A percentile compares a stretch with the other conserved stretches of the same genome.
Conservation (phyloP, 1,140 invertebrate species). For the Pentalonia nigronervosa region DNA sequence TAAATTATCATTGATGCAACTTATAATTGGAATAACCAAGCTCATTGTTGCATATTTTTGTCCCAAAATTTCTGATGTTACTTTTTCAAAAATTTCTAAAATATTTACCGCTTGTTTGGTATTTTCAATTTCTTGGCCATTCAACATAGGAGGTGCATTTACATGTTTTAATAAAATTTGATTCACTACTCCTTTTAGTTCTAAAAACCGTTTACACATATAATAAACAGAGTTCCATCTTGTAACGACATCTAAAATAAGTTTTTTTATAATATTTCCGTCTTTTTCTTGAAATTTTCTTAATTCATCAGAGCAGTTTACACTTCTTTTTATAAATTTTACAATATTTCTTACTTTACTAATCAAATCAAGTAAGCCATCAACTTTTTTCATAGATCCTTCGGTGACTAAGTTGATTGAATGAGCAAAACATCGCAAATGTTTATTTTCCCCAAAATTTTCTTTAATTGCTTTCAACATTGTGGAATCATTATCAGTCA, state of each 20-base stretch:
- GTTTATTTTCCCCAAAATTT: no score
- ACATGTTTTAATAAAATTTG: constrained; percentile 11
- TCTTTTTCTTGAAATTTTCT: constrained; percentile 58
- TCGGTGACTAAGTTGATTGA: constrained; percentile 64
- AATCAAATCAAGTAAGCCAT: constrained; percentile 58
- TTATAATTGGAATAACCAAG: no score
- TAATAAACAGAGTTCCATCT: constrained; percentile 61
- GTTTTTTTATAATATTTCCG: constrained; percentile 59
- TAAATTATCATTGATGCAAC: constrained; percentile 62
- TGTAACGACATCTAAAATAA: constrained; percentile 61
- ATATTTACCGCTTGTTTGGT: constrained; percentile 61
- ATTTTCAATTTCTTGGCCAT: constrained; percentile 62
- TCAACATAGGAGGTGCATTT: constrained; percentile 61
- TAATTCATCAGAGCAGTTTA: constrained; percentile 63
- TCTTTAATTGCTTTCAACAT: no score
- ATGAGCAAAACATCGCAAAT: constrained; percentile 64
- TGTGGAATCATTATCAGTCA: no score
- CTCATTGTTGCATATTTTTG: constrained; percentile 65
- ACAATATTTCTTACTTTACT: constrained; percentile 63
- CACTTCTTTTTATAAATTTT: constrained; percentile 64
- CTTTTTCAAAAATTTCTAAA: constrained; percentile 63
- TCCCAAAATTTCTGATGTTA: constrained; percentile 64
- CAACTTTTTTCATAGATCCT: constrained; percentile 59
- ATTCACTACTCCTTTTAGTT: background rate
- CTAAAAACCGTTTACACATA: constrained; percentile 60